Conservation (phyloP, 2,888 invertebrate species). For the Pemphredon lugubris region DNA sequence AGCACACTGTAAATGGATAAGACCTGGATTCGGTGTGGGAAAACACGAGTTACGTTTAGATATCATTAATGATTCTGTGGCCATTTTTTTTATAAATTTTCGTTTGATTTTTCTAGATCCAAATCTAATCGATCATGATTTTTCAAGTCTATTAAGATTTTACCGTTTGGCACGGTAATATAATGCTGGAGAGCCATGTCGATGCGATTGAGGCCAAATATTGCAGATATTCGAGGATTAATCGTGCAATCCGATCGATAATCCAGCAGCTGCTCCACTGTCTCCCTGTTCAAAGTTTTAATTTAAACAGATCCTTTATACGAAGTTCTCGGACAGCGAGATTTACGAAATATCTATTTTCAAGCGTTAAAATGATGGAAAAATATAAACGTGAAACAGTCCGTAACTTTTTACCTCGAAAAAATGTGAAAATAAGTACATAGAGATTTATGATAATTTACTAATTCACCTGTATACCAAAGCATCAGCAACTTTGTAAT, state of each 20-base stretch:
- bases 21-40: too few species aligned
- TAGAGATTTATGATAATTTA: not conserved
- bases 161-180: constrained; percentile 6
- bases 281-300: constrained; percentile 5
- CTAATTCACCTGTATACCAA: constrained; percentile 31
- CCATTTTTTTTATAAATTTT: too few species aligned
- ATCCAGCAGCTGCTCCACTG: constrained; percentile 26
- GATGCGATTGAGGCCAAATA: constrained; percentile 30
- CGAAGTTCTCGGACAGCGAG: too few species aligned
- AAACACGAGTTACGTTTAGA: too few species aligned
- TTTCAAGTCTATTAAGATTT: constrained; percentile 39
- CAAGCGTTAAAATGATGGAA: too few species aligned
- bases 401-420: not conserved
- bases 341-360: too few species aligned
- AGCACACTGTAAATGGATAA: too few species aligned
- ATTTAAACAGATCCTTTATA: not conserved
- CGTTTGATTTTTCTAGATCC: not conserved
- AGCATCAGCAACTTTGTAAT: constrained; percentile 34
- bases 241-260: constrained; percentile 9
- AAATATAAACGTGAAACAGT: not conserved
- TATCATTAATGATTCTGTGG: too few species aligned
- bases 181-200: constrained; percentile 32
- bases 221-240: constrained; percentile 29
- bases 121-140: constrained; percentile 2
- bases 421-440: not conserved